Evolutionary conservation across 1,140 invertebrate genomes (phyloP).

Genomic region (Asbolus verrucosus): DNA sequence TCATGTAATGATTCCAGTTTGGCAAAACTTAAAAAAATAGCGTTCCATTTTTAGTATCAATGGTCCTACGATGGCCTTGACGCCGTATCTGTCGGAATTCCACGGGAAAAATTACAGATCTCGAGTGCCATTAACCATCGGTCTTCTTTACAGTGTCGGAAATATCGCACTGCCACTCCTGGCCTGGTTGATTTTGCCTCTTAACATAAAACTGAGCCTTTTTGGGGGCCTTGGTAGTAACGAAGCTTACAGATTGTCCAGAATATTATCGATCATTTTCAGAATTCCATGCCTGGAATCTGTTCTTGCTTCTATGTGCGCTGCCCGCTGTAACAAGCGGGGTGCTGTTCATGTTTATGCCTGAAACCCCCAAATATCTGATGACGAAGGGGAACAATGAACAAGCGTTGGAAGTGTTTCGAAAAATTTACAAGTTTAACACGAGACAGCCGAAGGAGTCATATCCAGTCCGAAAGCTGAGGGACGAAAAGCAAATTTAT

Average conservation of each 20-base stretch:
- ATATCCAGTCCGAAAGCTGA: conserved; percentile 71
- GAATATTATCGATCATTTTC: conserved; percentile 58
- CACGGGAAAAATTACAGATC: conserved; percentile 71
- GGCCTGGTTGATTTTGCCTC: conserved; percentile 67
- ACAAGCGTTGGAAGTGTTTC: conserved; percentile 74
- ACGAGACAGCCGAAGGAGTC: conserved; percentile 70
- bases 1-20: too few relatives aligned
- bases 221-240: conserved; percentile 15
- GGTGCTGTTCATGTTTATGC: conserved; percentile 74
- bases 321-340: conserved; percentile 75
- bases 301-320: conserved; percentile 76
- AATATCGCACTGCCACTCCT: conserved; percentile 14
- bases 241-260: conserved; percentile 51
- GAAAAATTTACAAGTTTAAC: conserved; percentile 72
- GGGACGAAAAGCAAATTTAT: conserved; percentile 9
- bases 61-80: conserved; percentile 74
- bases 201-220: conserved; percentile 59
- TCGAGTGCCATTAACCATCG: conserved; percentile 62
- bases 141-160: conserved; percentile 9
- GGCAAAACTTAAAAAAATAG: not conserved
- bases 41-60: conserved; percentile 69
- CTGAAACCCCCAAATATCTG: conserved; percentile 87
- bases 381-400: conserved; percentile 78
- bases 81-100: conserved; percentile 76
- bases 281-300: conserved; percentile 79